Conservation (phyloP, 2,113 vertebrate species). For the Microtus ochrogaster region DNA sequence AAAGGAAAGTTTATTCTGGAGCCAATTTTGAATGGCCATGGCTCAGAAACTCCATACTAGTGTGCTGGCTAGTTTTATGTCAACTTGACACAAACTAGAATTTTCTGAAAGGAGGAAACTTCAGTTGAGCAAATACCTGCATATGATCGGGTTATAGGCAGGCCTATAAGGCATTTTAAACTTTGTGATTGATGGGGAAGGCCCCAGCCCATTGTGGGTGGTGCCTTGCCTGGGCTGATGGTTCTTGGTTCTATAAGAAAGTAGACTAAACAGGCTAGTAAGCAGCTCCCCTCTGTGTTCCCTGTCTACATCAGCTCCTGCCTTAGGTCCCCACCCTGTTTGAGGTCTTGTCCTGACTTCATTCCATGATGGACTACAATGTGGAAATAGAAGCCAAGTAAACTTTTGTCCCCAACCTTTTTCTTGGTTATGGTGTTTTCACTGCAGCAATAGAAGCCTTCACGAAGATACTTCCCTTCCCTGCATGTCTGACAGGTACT, state of each 20-base stretch:
- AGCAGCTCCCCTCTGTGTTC: background rate
- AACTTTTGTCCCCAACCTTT: background rate
- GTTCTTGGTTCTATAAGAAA: background rate
- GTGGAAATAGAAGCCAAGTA: background rate
- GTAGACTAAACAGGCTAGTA: background rate
- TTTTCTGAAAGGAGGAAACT: background rate
- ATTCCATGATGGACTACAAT: background rate
- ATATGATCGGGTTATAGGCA: background rate
- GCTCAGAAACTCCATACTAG: background rate
- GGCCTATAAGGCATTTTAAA: background rate
- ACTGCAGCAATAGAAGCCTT: background rate
- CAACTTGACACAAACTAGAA: background rate
- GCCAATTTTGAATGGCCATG: background rate
- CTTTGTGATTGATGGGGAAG: background rate
- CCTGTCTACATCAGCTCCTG: background rate
- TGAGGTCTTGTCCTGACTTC: background rate
- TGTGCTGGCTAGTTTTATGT: background rate
- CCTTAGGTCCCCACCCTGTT: background rate
- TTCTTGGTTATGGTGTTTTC: background rate
- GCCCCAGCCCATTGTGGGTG: background rate
- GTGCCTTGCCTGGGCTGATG: background rate
- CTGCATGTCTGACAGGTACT: background rate
- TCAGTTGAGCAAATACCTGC: background rate
- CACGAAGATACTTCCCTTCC: background rate
- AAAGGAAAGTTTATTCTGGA: background rate